phyloP scores from a whole-genome alignment of 2,888 invertebrate species.

The Cryptus viduatorius region DNA sequence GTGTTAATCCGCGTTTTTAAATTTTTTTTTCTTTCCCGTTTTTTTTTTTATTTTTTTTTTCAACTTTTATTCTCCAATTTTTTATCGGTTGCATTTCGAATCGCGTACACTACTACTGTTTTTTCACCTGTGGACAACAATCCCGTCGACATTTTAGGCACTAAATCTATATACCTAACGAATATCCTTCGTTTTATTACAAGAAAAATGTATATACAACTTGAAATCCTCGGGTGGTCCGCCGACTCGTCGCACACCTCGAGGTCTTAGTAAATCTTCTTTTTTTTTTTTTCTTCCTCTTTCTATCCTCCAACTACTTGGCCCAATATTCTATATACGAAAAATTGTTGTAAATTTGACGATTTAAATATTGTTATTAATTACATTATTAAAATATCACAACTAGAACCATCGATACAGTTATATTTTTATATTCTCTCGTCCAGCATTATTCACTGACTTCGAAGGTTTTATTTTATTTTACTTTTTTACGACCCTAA shows the following conservation, averaged over 20 bases:
- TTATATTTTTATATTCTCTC: slow-evolving; percentile 75
- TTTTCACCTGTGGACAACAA: slow-evolving; percentile 71
- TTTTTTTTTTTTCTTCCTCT: slow-evolving; percentile 11
- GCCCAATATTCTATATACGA: slow-evolving; percentile 59
- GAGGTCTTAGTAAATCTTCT: slow-evolving; percentile 36
- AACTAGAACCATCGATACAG: slow-evolving; percentile 83
- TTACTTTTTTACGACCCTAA: slow-evolving; percentile 16
- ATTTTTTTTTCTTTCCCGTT: slow-evolving; percentile 44
- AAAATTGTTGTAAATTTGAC: slow-evolving; percentile 68
- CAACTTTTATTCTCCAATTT: slow-evolving; percentile 28
- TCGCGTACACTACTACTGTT: slow-evolving; percentile 41
- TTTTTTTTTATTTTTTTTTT: slow-evolving; percentile 23
- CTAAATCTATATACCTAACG: slow-evolving; percentile 81
- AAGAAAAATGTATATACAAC: slow-evolving; percentile 76
- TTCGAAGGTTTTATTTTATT: slow-evolving; percentile 28
- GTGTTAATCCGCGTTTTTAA: slow-evolving; percentile 32
- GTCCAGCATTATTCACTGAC: slow-evolving; percentile 45
- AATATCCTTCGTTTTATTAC: slow-evolving; percentile 68
- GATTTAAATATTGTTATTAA: slow-evolving; percentile 72
- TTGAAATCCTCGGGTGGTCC: slow-evolving; percentile 59
- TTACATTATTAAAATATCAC: slow-evolving; percentile 83
- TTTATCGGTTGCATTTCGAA: not conserved
- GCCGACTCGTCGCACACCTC: slow-evolving; percentile 5
- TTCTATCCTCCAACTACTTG: slow-evolving; percentile 54
- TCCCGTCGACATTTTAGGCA: slow-evolving; percentile 80